Evolutionary conservation across 2,888 invertebrate species (phyloP).

Genomic region (Liodrosophila aerea): DNA sequence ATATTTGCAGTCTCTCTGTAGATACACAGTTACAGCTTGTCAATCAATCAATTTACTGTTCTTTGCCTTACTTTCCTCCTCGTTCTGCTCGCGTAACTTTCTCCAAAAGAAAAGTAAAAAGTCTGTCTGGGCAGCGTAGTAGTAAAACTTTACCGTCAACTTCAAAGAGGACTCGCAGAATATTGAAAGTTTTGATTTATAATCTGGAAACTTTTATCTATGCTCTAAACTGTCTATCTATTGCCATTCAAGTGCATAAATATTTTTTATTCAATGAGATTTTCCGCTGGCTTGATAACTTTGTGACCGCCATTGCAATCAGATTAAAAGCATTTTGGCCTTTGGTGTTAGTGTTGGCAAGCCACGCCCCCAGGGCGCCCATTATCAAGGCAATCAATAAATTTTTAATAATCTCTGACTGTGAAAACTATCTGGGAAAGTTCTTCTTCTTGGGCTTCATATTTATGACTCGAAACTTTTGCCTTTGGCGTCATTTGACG

Average conservation of each 20-base stretch:
- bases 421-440: slow-evolving; percentile 63
- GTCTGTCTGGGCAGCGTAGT: slow-evolving; percentile 33
- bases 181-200: slow-evolving; percentile 79
- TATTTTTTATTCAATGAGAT: slow-evolving; percentile 58
- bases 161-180: slow-evolving; percentile 41
- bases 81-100: slow-evolving; percentile 13
- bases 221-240: slow-evolving; percentile 42
- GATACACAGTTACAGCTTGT: slow-evolving; percentile 25
- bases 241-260: slow-evolving; percentile 67
- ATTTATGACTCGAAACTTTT: slow-evolving; percentile 70
- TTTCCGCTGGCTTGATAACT: slow-evolving; percentile 35
- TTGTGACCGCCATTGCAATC: slow-evolving; percentile 68
- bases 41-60: slow-evolving; percentile 66
- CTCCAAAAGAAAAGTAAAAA: neutral
- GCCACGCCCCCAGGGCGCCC: slow-evolving; percentile 23
- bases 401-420: slow-evolving; percentile 76
- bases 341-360: slow-evolving; percentile 39
- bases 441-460: slow-evolving; percentile 56
- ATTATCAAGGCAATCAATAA: slow-evolving; percentile 71
- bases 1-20: slow-evolving; percentile 25
- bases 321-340: slow-evolving; percentile 73
- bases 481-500: slow-evolving; percentile 55
- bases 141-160: slow-evolving; percentile 62
- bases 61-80: slow-evolving; percentile 26
- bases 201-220: slow-evolving; percentile 61